Percentiles rank a stretch among this genome's conserved stretches.
phyloP scores from a whole-genome alignment of 2,888 invertebrate species.

The Chalcis sispes region DNA sequence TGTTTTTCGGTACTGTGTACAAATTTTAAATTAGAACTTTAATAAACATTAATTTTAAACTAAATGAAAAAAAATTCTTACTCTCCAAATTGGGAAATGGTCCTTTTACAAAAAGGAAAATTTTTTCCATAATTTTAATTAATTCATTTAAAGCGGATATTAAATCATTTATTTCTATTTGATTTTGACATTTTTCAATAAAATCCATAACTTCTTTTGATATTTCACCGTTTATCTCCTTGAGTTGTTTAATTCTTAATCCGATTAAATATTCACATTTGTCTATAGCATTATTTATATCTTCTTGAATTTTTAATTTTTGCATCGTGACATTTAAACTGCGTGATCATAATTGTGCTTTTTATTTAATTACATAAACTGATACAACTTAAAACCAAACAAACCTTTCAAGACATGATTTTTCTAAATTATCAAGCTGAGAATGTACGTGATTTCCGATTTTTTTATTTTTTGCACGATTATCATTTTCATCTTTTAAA shows the following conservation, averaged over 20 bases:
- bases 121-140: neutral
- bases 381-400: neutral
- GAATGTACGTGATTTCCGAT: neutral
- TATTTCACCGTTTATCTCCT: neutral
- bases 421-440: conserved; percentile 48
- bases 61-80: conserved; percentile 13
- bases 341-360: no score
- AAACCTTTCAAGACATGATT: conserved; percentile 36
- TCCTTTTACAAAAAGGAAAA: conserved; percentile 36
- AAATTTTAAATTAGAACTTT: conserved; percentile 6
- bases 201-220: conserved; percentile 19
- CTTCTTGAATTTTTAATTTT: conserved; percentile 58
- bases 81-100: conserved; percentile 48
- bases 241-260: conserved; percentile 14
- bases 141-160: conserved; percentile 6
- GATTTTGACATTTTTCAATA: conserved; percentile 32
- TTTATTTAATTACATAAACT: neutral
- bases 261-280: conserved; percentile 59
- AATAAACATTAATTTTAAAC: neutral
- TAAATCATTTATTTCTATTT: conserved; percentile 1
- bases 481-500: conserved; percentile 50
- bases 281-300: conserved; percentile 42
- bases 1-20: conserved; percentile 31
- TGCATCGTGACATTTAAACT: conserved; percentile 52
- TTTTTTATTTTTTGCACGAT: conserved; percentile 54